A percentile compares a stretch with the other conserved stretches of the same genome.
Evolutionary conservation across 2,113 vertebrate species (phyloP).

Genomic region (Bostrychus sinensis): DNA sequence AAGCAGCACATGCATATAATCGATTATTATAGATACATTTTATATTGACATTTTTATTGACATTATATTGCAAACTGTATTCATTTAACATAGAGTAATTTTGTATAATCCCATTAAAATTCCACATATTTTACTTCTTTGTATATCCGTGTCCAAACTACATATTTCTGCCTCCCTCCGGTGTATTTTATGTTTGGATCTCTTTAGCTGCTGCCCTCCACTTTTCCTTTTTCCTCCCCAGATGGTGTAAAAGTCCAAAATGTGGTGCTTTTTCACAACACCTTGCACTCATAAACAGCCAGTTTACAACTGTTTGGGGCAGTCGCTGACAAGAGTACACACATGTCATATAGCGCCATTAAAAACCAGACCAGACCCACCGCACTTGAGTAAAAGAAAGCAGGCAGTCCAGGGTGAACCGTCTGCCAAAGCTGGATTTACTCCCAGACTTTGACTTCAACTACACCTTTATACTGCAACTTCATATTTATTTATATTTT

Average conservation of each 20-base stretch:
- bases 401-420: conserved; percentile 19
- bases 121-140: background rate
- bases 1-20: no score
- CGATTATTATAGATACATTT: background rate
- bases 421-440: conserved; percentile 48
- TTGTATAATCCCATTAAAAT: no score
- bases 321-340: conserved; percentile 72
- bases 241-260: conserved; percentile 69
- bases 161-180: conserved; percentile 11
- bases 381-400: conserved; percentile 39
- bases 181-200: conserved; percentile 44
- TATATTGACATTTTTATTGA: background rate
- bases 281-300: conserved; percentile 75
- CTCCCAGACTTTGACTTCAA: conserved; percentile 35
- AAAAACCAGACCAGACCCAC: conserved; percentile 72
- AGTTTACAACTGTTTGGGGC: conserved; percentile 75
- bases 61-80: background rate
- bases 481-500: background rate
- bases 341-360: conserved; percentile 67
- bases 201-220: conserved; percentile 4
- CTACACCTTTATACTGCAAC: conserved; percentile 34
- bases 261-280: conserved; percentile 56
- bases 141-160: conserved; percentile 9
- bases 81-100: no score
- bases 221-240: conserved; percentile 36